Base-by-base conservation (phyloP, 2,797 vertebrate species). In the Coreius guichenoti region DNA sequence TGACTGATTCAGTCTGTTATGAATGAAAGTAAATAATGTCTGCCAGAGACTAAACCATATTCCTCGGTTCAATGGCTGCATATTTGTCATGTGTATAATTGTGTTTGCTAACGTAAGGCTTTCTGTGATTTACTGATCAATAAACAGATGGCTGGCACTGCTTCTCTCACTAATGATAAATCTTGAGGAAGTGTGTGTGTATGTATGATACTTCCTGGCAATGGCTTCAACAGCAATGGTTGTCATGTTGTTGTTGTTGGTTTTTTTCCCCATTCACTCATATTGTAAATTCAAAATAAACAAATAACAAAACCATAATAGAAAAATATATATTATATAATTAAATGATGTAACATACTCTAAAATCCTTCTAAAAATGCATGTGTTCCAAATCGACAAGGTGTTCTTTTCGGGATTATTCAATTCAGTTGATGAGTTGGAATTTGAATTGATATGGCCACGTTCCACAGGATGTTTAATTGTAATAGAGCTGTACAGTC, bases 111-210 rank as follows among this genome's bases (percentile, higher is more conserved):
- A 85, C 3, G 21, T 61, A 65, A 85, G 77, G 33, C 58, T 74
- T 81, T 75, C 49, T 81, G 11, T 81, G 70, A 80, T 81, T 86
- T 76, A 68, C 49, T 68, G 79, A 86, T 76, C 79, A 56, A 81
- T 76, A 81, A 74, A 67, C 67, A 86, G 56, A 74, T 74, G 31
- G 23, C 45, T 36, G 54, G 3, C 9, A 61, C 54, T 16, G 77
- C 17, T 31, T 73, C 58, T 31, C 61, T 75, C n/a, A 4, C 23
- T 17, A 33, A 79, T 9, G 26, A 70, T 79, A 61, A 80, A 67
- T 67, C 69, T 70, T 73, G 31, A 80, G 43, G 26, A 14, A 8
- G n/a, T 31, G 75, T 72, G 75, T 72, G 16, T 47, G 45, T 49
- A 17, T 47, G 16, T 61, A 45, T 74, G 14, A 73, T 80, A 29